These are phyloP conservation scores for Crocuta crocuta DNA, from an alignment of 2,113 vertebrate genomes.

Conservation along the genomic window DNA sequence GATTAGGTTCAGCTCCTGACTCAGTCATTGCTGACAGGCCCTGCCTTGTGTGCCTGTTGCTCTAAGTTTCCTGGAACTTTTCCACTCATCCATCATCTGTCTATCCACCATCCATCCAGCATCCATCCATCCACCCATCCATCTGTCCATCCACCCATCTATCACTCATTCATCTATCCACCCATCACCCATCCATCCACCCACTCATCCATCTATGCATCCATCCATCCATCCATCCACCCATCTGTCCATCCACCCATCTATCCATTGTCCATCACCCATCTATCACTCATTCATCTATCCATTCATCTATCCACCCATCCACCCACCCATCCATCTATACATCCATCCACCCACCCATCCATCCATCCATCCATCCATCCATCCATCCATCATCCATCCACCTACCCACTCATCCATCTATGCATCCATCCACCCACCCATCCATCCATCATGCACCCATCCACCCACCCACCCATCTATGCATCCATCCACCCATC, in stretches of 20 bases:
- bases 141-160: neutral
- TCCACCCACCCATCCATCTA: too few relatives aligned
- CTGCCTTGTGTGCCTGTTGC: neutral
- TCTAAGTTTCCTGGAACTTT: neutral
- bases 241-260: neutral
- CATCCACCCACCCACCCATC: neutral
- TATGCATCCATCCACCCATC: too few relatives aligned
- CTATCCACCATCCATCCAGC: neutral
- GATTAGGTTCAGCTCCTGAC: too few relatives aligned
- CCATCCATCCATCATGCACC: too few relatives aligned
- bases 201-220: neutral
- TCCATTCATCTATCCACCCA: too few relatives aligned
- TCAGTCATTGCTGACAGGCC: fast-evolving
- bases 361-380: neutral
- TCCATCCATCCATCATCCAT: neutral
- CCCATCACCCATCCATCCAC: neutral
- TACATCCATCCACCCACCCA: too few relatives aligned
- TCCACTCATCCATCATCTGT: neutral
- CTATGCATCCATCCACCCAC: neutral
- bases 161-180: neutral
- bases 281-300: neutral
- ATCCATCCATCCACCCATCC: neutral
- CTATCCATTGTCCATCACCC: neutral
- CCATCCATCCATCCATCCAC: too few relatives aligned
- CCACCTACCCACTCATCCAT: neutral